phyloP scores from a whole-genome alignment of 2,888 invertebrate species.

The Lasius platythorax region DNA sequence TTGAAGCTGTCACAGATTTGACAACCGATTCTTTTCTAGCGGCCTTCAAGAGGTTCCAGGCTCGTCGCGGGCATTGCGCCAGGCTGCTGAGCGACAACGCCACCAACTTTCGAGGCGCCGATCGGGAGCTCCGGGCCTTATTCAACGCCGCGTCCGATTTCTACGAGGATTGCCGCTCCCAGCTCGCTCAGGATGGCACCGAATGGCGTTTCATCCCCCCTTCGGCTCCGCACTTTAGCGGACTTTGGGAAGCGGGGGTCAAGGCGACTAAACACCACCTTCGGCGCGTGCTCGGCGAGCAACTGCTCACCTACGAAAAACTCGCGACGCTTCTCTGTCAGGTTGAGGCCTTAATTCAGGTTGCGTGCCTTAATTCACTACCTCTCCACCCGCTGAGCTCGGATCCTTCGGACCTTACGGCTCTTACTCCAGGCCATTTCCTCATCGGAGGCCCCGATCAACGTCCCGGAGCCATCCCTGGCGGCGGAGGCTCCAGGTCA shows the following conservation, averaged over 20 bases:
- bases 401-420: not conserved
- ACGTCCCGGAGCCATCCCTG: not conserved
- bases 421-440: not conserved
- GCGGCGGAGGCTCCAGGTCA: too few relatives aligned
- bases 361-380: not conserved
- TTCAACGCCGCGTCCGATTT: not conserved
- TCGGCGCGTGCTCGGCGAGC: not conserved
- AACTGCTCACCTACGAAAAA: not conserved
- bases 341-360: too few relatives aligned
- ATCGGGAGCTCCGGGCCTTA: not conserved
- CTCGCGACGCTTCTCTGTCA: not conserved
- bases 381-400: not conserved
- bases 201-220: not conserved
- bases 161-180: not conserved
- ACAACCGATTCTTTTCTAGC: not conserved
- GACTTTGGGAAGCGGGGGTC: too few relatives aligned
- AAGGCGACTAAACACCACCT: not conserved
- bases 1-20: not conserved
- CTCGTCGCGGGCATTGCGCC: not conserved
- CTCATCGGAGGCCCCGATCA: not conserved
- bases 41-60: not conserved
- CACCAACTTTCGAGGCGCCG: not conserved
- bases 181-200: not conserved
- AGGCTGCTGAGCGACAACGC: not conserved
- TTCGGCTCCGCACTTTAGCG: not conserved